These are phyloP conservation scores for Ecliptopera silaceata DNA, from an alignment of 2,888 invertebrate species.

Conservation along the genomic window DNA sequence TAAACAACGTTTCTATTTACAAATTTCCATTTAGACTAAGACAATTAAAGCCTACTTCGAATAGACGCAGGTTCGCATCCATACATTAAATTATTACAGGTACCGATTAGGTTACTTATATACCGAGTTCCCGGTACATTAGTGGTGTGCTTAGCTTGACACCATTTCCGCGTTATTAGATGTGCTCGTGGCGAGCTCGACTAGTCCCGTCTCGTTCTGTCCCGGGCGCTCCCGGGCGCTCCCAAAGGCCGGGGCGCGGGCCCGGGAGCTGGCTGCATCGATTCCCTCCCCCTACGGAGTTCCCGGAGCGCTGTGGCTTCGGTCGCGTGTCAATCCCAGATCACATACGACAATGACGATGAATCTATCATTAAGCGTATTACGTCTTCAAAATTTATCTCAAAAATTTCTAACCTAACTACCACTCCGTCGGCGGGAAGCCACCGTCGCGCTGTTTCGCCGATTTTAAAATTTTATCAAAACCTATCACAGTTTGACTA, in stretches of 20 bases:
- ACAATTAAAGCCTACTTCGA: constrained; percentile 81
- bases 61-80: constrained; percentile 82
- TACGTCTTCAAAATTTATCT: constrained; percentile 50
- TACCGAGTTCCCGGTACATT: constrained; percentile 70
- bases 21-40: constrained; percentile 81
- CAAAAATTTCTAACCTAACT: constrained; percentile 59
- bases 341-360: constrained; percentile 48
- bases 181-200: constrained; percentile 40
- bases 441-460: constrained; percentile 43
- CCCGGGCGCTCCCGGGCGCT: constrained; percentile 31
- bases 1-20: constrained; percentile 76
- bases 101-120: constrained; percentile 58
- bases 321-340: constrained; percentile 45
- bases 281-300: constrained; percentile 56
- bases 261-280: constrained; percentile 60
- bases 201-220: constrained; percentile 34
- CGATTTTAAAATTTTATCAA: constrained; percentile 81
- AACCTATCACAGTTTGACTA: constrained; percentile 84
- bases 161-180: constrained; percentile 70
- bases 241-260: background rate
- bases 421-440: constrained; percentile 48
- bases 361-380: constrained; percentile 51
- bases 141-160: constrained; percentile 66
- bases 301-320: constrained; percentile 39
- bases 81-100: constrained; percentile 79